phyloP scores from a whole-genome alignment of 92 coral and sea anemone species.

The Montipora capitata region DNA sequence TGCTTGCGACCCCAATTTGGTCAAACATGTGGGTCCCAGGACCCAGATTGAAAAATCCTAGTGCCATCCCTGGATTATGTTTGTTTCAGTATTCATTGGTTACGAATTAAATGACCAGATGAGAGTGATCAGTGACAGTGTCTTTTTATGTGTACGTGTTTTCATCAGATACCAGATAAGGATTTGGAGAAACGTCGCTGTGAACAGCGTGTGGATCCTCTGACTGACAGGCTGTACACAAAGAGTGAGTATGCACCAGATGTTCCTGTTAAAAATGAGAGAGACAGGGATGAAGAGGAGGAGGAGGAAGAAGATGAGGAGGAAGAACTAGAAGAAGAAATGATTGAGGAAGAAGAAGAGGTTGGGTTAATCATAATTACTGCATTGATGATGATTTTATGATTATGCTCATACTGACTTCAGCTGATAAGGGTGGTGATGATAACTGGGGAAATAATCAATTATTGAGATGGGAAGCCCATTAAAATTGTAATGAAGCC shows the following conservation, averaged over 20 bases:
- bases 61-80: too few relatives aligned
- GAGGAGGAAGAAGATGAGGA: conserved; percentile 85
- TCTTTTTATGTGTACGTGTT: background rate
- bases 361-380: conserved; percentile 10
- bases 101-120: too few relatives aligned
- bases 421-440: background rate
- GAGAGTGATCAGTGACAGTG: too few relatives aligned
- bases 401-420: background rate
- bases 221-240: conserved; percentile 89
- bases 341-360: conserved; percentile 86
- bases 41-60: too few relatives aligned
- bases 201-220: conserved; percentile 92
- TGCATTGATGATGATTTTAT: background rate
- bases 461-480: background rate
- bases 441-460: background rate
- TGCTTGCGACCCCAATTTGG: too few relatives aligned
- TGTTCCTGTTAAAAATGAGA: conserved; percentile 14
- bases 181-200: conserved; percentile 92
- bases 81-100: too few relatives aligned
- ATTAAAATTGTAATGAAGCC: too few relatives aligned
- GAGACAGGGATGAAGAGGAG: conserved; percentile 70
- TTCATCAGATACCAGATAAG: conserved; percentile 89
- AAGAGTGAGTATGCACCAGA: conserved; percentile 89
- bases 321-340: conserved; percentile 83
- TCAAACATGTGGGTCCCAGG: too few relatives aligned